Evolutionary conservation across 2,888 invertebrate species (phyloP).

Genomic region (Caenorhabditis zanzibari): DNA sequence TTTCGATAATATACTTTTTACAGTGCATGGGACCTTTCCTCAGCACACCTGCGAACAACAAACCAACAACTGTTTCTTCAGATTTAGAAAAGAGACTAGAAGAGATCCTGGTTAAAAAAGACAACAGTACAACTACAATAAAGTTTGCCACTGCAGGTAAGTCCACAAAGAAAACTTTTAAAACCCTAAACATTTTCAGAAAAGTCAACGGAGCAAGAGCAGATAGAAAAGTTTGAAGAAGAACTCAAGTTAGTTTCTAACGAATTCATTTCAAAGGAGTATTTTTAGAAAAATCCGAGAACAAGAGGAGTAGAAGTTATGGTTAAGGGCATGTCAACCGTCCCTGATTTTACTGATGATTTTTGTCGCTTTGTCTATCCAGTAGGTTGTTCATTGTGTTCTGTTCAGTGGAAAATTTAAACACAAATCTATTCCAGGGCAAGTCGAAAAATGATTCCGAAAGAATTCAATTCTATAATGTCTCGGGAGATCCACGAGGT

Average conservation of each 20-base stretch:
- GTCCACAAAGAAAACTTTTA: too few species aligned
- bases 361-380: too few species aligned
- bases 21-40: neutral
- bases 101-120: neutral
- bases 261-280: neutral
- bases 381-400: too few species aligned
- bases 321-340: too few species aligned
- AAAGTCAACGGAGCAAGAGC: neutral
- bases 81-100: neutral
- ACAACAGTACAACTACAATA: too few species aligned
- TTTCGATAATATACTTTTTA: neutral
- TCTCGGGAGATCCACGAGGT: too few species aligned
- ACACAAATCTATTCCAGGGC: too few species aligned
- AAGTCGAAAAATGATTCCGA: too few species aligned
- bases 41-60: neutral
- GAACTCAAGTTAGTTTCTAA: neutral
- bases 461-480: too few species aligned
- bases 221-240: neutral
- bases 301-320: neutral
- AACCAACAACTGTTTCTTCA: neutral
- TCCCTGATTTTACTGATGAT: too few species aligned
- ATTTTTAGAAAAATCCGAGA: neutral
- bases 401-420: too few species aligned
- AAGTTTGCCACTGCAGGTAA: too few species aligned
- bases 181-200: neutral